Evolutionary conservation across 1,140 invertebrate genomes (phyloP).

Genomic region (Saccostrea glomerata): DNA sequence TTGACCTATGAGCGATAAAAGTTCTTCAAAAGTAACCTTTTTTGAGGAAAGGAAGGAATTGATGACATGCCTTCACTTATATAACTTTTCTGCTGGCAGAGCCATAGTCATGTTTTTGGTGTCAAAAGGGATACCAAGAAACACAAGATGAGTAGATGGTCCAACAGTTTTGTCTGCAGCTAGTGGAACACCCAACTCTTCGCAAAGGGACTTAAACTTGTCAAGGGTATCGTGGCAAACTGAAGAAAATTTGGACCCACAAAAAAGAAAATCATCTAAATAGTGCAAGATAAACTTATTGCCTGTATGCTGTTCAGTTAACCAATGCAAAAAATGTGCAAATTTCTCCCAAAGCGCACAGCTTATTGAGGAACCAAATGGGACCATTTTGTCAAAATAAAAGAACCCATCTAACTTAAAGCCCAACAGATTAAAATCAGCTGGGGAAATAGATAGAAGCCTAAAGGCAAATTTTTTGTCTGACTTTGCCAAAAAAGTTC

Average conservation of each 20-base stretch:
- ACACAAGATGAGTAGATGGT: no score
- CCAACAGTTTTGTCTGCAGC: background rate
- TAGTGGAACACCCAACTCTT: background rate
- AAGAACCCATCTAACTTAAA: background rate
- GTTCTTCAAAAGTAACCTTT: no score
- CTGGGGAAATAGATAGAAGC: background rate
- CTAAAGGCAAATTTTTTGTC: no score
- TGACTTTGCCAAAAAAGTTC: no score
- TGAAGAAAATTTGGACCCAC: background rate
- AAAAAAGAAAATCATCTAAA: conserved; percentile 46
- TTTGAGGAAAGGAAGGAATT: no score
- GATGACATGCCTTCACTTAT: no score
- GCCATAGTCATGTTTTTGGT: no score
- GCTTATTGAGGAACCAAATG: conserved; percentile 38
- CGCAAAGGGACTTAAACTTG: background rate
- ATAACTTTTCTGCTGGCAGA: no score
- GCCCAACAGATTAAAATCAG: conserved; percentile 15
- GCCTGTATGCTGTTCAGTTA: background rate
- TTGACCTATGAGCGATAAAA: no score
- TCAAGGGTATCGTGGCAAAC: background rate
- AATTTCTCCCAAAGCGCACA: conserved; percentile 33
- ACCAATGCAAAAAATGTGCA: background rate
- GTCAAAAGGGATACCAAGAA: no score
- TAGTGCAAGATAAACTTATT: conserved; percentile 20
- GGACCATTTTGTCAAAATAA: conserved; percentile 35